phyloP scores from a whole-genome alignment of 2,113 vertebrate genomes.

The Callocephalon fimbriatum region DNA sequence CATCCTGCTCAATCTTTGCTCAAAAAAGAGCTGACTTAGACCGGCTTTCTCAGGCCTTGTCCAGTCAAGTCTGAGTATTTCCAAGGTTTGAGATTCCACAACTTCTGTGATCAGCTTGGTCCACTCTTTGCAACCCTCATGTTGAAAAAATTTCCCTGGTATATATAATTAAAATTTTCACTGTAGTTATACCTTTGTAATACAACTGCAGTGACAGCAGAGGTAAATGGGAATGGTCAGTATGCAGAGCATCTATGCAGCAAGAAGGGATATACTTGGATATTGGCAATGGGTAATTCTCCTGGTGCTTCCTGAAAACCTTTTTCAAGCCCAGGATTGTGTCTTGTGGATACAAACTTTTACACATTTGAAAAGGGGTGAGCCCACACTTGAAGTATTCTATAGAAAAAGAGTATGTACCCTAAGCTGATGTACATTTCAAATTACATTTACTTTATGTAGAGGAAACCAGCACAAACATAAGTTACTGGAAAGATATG shows the following conservation, averaged over 20 bases:
- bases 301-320: not conserved
- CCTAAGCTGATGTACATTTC: not conserved
- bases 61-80: not conserved
- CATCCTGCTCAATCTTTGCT: not conserved
- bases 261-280: not conserved
- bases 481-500: not conserved
- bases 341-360: not conserved
- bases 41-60: not conserved
- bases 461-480: not conserved
- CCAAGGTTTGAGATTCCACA: not conserved
- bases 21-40: not conserved
- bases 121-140: not conserved
- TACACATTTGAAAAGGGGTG: fast-evolving
- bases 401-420: not conserved
- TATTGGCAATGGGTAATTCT: not conserved
- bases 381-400: not conserved
- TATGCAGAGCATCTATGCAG: not conserved
- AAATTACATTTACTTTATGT: not conserved
- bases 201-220: not conserved
- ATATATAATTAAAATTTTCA: not conserved
- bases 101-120: not conserved
- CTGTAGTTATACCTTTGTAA: not conserved
- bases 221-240: not conserved
- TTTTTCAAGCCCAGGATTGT: not conserved
- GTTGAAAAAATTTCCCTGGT: not conserved